phyloP scores from a whole-genome alignment of 2,888 invertebrate genomes.

The Shargacucullia verbasci region DNA sequence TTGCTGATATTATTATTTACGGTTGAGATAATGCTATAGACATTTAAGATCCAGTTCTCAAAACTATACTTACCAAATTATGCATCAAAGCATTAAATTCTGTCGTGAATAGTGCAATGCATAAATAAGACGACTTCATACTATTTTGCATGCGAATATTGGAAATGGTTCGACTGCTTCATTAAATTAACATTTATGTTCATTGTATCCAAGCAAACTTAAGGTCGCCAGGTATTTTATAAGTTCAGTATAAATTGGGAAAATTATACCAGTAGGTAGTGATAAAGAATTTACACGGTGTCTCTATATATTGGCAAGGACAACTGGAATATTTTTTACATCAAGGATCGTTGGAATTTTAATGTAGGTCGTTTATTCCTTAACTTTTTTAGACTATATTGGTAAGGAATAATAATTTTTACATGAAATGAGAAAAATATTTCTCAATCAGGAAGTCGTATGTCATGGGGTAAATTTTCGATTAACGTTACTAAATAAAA shows the following conservation, averaged over 20 bases:
- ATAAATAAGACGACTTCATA: constrained; percentile 19
- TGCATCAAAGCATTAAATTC: constrained; percentile 25
- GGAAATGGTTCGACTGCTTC: constrained; percentile 24
- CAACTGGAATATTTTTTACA: constrained; percentile 8
- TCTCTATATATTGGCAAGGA: constrained; percentile 21
- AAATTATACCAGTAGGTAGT: constrained; percentile 22
- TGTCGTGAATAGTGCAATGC: constrained; percentile 15
- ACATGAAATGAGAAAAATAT: too few relatives aligned
- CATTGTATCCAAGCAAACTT: constrained; percentile 21
- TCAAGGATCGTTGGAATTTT: constrained; percentile 4
- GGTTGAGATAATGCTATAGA: constrained; percentile 26
- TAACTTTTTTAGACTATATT: constrained; percentile 19
- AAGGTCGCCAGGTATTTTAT: constrained; percentile 47
- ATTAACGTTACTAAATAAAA: too few relatives aligned
- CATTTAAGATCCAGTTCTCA: constrained; percentile 41
- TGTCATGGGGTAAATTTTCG: too few relatives aligned
- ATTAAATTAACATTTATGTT: constrained; percentile 26
- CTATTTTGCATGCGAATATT: constrained; percentile 28
- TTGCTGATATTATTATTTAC: constrained; percentile 32
- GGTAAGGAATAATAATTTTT: constrained; percentile 23
- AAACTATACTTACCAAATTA: constrained; percentile 33
- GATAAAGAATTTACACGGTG: constrained; percentile 28
- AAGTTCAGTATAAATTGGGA: constrained; percentile 29
- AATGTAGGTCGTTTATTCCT: constrained; percentile 1
- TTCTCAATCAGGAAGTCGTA: too few relatives aligned